Evolutionary conservation across 30 jellyfish, hydroid and myxozoan species (phyloP), one percentile per base, ranked within the genome.

Genomic region (Aurelia coerulea): DNA sequence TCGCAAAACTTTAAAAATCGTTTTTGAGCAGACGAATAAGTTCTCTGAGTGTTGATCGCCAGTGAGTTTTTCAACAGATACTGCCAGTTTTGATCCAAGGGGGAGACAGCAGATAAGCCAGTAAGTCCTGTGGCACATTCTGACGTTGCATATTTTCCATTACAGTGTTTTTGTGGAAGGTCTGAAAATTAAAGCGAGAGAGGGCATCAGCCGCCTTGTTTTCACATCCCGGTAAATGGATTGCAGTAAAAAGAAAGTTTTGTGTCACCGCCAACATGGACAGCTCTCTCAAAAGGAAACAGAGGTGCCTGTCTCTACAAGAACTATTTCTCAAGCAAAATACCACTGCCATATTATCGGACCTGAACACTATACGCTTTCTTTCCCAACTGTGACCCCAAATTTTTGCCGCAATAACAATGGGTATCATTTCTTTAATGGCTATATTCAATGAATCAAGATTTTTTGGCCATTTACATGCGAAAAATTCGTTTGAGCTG

Each of bases 41-140:
- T 41, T 18, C 50, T 18, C 19, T 56, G 39, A 19, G 85, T 74
- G 12, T 13, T 16, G 31, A 50, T 9, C 53, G 85, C 49, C 4
- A 1, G 16, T 8, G 73, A 58, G 9, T 74, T 46, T n/a, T 56
- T 56, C 7, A 74, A 19, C 50, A 59, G 62, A 9, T 17, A 2
- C 16, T 74, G 88, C 76, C 88, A 77, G 29, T 10, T 16, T 10
- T 18, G 64, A n/a, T 77, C 81, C 88, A 77, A 60, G 76, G 76
- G 23, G 65, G 78, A 35, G 34, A 77, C 78, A 77, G 63, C 63
- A 76, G 63, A 14, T 37, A 19, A 7, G 13, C 15, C 31, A 77
- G 66, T 32, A 37, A 37, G 5, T 37, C 49, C 49, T 37, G 49
- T 37, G 49, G 1, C 5, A 37, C 49, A 2, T 2, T 37, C 5